Conservation (phyloP, 2,888 invertebrate species). For the Euspilapteryx auroguttella region DNA sequence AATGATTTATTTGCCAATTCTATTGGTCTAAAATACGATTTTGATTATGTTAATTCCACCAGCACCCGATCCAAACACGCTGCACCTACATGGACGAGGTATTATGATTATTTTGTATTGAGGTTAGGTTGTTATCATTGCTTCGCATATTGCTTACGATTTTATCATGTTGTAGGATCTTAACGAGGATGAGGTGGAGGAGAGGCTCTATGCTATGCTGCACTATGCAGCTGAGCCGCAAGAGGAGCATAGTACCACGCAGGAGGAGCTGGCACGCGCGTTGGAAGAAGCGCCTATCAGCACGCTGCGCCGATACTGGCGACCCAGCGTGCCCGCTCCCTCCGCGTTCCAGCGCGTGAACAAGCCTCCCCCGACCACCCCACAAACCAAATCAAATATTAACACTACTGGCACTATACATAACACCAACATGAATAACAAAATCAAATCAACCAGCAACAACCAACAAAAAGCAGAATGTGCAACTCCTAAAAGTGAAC, state of each 20-base stretch:
- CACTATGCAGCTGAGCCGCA: constrained; percentile 39
- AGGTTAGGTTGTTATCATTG: too few relatives aligned
- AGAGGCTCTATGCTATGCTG: constrained; percentile 47
- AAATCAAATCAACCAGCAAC: constrained; percentile 26
- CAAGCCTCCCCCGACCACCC: constrained; percentile 13
- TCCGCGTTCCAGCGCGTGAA: constrained; percentile 25
- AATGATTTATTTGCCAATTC: too few relatives aligned
- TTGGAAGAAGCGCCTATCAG: constrained; percentile 21
- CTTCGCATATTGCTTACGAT: too few relatives aligned
- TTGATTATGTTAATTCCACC: constrained; percentile 49
- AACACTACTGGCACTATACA: constrained; percentile 8
- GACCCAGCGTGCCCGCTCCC: constrained; percentile 19
- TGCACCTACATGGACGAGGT: constrained; percentile 53
- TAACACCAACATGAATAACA: constrained; percentile 10
- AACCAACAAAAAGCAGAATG: constrained; percentile 11
- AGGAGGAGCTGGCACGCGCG: constrained; percentile 15
- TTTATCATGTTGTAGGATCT: constrained; percentile 32
- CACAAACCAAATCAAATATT: constrained; percentile 3
- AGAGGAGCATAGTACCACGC: constrained; percentile 15
- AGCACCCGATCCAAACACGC: constrained; percentile 36
- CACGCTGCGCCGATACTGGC: constrained; percentile 43
- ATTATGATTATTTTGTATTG: too few relatives aligned
- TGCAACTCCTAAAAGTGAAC: too few relatives aligned
- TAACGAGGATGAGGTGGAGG: constrained; percentile 51
- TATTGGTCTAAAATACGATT: constrained; percentile 26